Base-by-base conservation (phyloP, 2,797 vertebrate species). In the Sebastes minor region DNA sequence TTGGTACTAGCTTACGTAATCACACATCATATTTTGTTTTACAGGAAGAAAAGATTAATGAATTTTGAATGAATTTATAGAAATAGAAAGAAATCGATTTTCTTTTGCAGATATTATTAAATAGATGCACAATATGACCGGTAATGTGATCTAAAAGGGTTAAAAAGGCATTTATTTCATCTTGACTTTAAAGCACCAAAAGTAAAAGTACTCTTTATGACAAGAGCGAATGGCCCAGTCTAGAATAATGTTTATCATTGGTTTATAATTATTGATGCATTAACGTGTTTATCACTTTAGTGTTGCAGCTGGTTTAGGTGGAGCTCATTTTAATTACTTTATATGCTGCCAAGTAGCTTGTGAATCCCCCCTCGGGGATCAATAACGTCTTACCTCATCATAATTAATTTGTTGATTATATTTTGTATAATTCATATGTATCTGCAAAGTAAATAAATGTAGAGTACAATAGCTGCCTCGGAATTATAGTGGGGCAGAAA, bases 101-200 rank as follows among this genome's bases (percentile, higher is more conserved):
- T 38, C 0, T 38, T 42, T 0, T 42, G 38, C 38, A 42, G 38
- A 42, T 42, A 42, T 7, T 16, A 0, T 42, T 42, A 42, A 42
- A 42, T 42, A 42, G 38, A 0, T 42, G 14, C 38, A 42, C 38
- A 42, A 42, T 42, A 42, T 42, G 14, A 42, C 14, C 38, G 14
- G 38, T 14, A 5, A 35, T 35, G 33, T 0, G 33, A 46, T 46
- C 42, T 46, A 46, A 46, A 46, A 46, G 16, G 42, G 42, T 46
- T 46, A 18, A 18, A 46, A 46, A 18, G 42, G 16, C 14, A 0
- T 6, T 38, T 0, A 46, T 46, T 46, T 46, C 16, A 46, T 46
- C 16, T 46, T 18, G 3, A 18, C 42, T 46, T 46, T 46, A 46
- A 46, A 12, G 8, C 0, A 52, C 4, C 20, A 53, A 32, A 33